These are phyloP conservation scores for Lates calcarifer DNA, from an alignment of 2,113 vertebrate species.

Conservation along the genomic window DNA sequence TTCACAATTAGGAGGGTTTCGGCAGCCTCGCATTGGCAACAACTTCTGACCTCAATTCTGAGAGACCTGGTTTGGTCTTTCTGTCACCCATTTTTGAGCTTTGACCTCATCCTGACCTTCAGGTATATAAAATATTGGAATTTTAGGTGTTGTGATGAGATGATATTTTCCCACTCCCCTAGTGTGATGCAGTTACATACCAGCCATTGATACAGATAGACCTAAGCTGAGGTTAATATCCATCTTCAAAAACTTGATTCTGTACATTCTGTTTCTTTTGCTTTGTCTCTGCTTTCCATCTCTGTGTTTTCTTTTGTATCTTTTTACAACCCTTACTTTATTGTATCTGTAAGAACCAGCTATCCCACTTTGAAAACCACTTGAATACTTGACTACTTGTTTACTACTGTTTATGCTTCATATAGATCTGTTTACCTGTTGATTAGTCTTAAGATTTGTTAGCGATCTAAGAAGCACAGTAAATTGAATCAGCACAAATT, in stretches of 20 bases:
- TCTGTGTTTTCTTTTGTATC: background rate
- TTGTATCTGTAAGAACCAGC: background rate
- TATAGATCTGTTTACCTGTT: background rate
- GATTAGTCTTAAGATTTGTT: background rate
- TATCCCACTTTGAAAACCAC: background rate
- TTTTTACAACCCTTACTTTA: too few relatives aligned
- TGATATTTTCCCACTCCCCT: background rate
- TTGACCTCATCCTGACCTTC: background rate
- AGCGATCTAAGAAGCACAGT: background rate
- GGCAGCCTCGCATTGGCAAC: background rate
- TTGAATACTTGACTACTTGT: background rate
- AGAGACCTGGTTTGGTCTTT: conserved; percentile 19
- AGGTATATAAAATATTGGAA: background rate
- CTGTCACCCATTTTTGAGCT: conserved; percentile 26
- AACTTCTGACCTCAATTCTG: conserved; percentile 37
- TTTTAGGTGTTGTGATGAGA: background rate
- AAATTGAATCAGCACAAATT: background rate
- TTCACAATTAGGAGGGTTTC: conserved; percentile 41
- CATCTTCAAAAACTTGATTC: background rate
- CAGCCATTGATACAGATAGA: background rate
- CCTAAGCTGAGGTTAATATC: background rate
- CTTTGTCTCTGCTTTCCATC: too few relatives aligned
- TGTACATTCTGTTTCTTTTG: background rate
- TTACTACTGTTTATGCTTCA: background rate
- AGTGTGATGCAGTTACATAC: background rate